Evolutionary conservation across 2,797 vertebrate genomes (phyloP), one percentile per base, ranked within the genome.

Genomic region (Sparidentex hasta): DNA sequence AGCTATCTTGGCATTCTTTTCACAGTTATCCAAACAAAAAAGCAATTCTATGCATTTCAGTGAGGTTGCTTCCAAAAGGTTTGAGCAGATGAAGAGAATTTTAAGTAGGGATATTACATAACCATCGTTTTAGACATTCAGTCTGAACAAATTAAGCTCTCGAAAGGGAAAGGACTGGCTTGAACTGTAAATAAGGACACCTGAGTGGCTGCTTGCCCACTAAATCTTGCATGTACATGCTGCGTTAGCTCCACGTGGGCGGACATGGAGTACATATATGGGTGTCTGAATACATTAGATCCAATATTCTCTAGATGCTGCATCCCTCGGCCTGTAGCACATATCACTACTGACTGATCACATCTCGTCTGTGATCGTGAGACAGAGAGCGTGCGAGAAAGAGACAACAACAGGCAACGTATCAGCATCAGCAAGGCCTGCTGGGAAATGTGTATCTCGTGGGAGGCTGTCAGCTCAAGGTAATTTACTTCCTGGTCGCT

Each of bases 401-500:
- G 23, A 69, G 62, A 78, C 70, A 75, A 66, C 65, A 72, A 62
- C 71, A 73, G 75, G 74, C 76, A 76, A 81, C 77, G 61, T 48
- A 61, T 71, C 52, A 69, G 74, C 70, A 71, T 68, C 71, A 52
- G 67, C 68, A 72, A 66, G 56, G 90, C 80, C 83, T 90, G 74
- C 76, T 89, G 90, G 87, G 88, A 88, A 86, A 87, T 62, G 76
- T 65, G 29, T 13, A 27, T 88, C 77, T 76, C 48, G 50, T 78
- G 80, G 83, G 68, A 87, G 70, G 85, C 73, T 79, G 81, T 77
- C 86, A 74, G 86, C 77, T 88, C 84, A 41, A 56, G 72, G 76
- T 92, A 89, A 93, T 87, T 91, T 78, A 88, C 85, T 92, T 90
- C 86, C 90, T 91, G 78, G 85, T 92, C 77, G 78, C 68, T 79